A percentile compares a stretch with the other conserved stretches of the same genome.
Conservation (phyloP, 2,797 vertebrate species). For the Hippopotamyrus pictus region DNA sequence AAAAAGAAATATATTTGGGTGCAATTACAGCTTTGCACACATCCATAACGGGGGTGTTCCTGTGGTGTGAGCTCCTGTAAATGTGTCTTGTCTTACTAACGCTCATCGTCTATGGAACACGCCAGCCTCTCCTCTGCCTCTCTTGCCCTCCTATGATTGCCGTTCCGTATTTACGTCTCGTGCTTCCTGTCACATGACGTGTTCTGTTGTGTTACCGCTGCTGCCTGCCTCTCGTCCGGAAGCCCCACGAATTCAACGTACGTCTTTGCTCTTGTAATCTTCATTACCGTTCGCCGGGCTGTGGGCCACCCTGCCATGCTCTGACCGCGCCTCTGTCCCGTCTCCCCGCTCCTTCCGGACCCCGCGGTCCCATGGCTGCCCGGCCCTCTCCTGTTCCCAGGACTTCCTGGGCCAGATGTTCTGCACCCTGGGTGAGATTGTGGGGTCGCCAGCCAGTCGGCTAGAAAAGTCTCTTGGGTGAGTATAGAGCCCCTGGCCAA, state of each 20-base stretch:
- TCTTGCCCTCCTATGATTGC: conserved; percentile 29
- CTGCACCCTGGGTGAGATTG: conserved; percentile 91
- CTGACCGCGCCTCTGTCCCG: not conserved
- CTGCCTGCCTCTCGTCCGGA: conserved; percentile 58
- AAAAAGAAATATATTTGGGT: conserved; percentile 61
- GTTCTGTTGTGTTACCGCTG: conserved; percentile 49
- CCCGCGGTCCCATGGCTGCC: not conserved
- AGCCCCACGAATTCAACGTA: conserved; percentile 70
- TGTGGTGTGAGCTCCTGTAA: conserved; percentile 10
- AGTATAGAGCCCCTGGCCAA: conserved; percentile 46
- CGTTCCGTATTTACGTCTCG: conserved; percentile 49
- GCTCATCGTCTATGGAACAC: conserved; percentile 12
- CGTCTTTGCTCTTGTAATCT: conserved; percentile 54
- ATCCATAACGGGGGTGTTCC: conserved; percentile 35
- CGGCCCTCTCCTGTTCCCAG: conserved; percentile 46
- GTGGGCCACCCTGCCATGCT: conserved; percentile 35
- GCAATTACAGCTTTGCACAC: conserved; percentile 48
- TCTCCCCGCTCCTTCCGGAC: not conserved
- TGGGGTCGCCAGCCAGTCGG: conserved; percentile 85
- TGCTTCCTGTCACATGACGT: conserved; percentile 64
- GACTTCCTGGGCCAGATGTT: conserved; percentile 93
- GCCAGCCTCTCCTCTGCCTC: not conserved
- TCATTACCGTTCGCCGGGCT: conserved; percentile 18
- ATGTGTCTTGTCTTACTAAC: conserved; percentile 23
- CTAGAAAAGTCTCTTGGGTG: conserved; percentile 88